Evolutionary conservation across 2,113 vertebrate species (phyloP), one percentile per base, ranked within the genome.

Genomic region (Festucalex cinctus): DNA sequence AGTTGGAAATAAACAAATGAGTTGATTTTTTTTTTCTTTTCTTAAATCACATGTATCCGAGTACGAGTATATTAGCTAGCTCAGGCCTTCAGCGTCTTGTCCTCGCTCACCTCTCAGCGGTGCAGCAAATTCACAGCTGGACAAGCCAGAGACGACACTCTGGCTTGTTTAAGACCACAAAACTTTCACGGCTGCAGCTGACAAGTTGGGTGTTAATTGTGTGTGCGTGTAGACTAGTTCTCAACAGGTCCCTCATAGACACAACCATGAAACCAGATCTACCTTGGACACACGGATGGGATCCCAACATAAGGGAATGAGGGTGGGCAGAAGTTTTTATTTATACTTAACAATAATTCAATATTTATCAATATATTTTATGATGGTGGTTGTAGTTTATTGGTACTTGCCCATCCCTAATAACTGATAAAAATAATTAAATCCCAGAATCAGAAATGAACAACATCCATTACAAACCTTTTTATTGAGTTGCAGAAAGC

Each of bases 401-500:
- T n/a, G n/a, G n/a, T n/a, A n/a, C 41, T 0, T 43, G 13, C 14
- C 5, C 12, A 43, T 43, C 13, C 10, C 13, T 5, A 43, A n/a
- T n/a, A n/a, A n/a, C n/a, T n/a, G n/a, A n/a, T n/a, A 32, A 32
- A 2, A 32, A 32, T 32, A 32, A 1, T 8, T 4, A 28, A 28
- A 28, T 26, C 72, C 73, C 65, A 76, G 58, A 62, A 76, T 73
- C 68, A 28, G 48, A 7, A 12, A 14, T 74, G 57, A 46, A 66
- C 68, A 63, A 64, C 17, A 49, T 80, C 73, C 67, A 73, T 83
- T 86, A 82, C 62, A 90, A 86, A 83, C 46, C 3, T 68, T 58
- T 89, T 89, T 88, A 89, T 88, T 88, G 76, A 83, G 73, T 74
- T 65, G 71, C 84, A 84, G 78, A 83, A 84, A 82, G 70, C 75